Evolutionary conservation across 2,113 vertebrate genomes (phyloP).

Genomic region (Carettochelys insculpta): DNA sequence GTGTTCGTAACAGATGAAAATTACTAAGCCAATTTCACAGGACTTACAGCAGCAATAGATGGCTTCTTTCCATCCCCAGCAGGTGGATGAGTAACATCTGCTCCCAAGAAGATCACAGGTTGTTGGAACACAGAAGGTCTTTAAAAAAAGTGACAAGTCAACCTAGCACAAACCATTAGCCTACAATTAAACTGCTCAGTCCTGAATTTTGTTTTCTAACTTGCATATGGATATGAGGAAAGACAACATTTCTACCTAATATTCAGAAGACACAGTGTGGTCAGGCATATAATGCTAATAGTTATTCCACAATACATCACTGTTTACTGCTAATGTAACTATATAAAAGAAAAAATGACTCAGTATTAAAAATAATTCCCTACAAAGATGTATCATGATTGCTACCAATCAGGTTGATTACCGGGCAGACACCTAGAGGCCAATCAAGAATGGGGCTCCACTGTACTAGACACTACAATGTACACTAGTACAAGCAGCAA

Average conservation of each 20-base stretch:
- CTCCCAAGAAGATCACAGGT: slow-evolving; percentile 99
- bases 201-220: background rate
- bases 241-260: background rate
- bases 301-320: background rate
- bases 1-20: background rate
- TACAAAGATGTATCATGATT: background rate
- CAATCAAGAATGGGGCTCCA: accelerated
- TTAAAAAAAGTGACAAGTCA: slow-evolving; percentile 69
- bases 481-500: no score
- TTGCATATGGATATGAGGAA: background rate
- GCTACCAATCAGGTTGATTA: accelerated
- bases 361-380: accelerated
- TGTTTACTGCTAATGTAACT: background rate
- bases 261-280: background rate
- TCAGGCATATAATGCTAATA: background rate
- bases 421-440: background rate
- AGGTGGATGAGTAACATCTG: slow-evolving; percentile 97
- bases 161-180: background rate
- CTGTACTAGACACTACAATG: background rate
- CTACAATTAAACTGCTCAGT: background rate
- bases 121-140: slow-evolving; percentile 99
- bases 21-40: background rate
- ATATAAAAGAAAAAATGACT: background rate
- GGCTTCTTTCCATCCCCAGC: slow-evolving; percentile 99
- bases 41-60: slow-evolving; percentile 96